Percentiles rank a stretch among this genome's conserved stretches.
These are phyloP conservation scores for Engystomops pustulosus DNA, from an alignment of 2,113 vertebrate genomes.

Conservation along the genomic window DNA sequence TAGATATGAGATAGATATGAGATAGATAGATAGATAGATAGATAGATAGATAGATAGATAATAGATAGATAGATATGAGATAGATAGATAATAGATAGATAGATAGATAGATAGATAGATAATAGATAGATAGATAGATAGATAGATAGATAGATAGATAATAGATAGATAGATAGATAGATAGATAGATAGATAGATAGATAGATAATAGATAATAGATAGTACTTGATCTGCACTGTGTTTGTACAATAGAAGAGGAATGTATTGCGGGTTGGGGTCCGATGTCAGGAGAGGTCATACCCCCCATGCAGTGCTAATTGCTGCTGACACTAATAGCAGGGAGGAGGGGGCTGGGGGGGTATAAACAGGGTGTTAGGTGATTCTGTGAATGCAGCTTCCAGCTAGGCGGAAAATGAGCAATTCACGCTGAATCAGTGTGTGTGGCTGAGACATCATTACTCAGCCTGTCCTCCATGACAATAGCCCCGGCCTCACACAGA, in stretches of 20 bases:
- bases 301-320: conserved; percentile 53
- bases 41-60: conserved; percentile 5
- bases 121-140: not conserved
- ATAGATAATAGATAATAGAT: conserved; percentile 1
- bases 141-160: conserved; percentile 37
- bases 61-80: conserved; percentile 21
- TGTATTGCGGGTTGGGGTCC: conserved; percentile 24
- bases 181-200: conserved; percentile 29
- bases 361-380: conserved; percentile 34
- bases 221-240: not conserved
- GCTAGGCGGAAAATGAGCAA: conserved; percentile 57
- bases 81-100: not conserved
- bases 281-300: conserved; percentile 35
- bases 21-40: conserved; percentile 13
- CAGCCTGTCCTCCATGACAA: conserved; percentile 35
- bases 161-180: conserved; percentile 25
- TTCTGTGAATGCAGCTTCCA: conserved; percentile 33
- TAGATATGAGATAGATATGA: too few relatives aligned
- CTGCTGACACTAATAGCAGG: conserved; percentile 44
- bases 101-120: not conserved
- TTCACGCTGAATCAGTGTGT: conserved; percentile 49
- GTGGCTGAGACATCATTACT: conserved; percentile 33
- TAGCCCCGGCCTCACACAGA: not conserved
- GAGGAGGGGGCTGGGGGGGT: conserved; percentile 21
- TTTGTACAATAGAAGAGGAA: conserved; percentile 13